A percentile compares a stretch with the other conserved stretches of the same genome.
These are phyloP conservation scores for Osmerus eperlanus DNA, from an alignment of 2,113 vertebrate species.

Conservation along the genomic window DNA sequence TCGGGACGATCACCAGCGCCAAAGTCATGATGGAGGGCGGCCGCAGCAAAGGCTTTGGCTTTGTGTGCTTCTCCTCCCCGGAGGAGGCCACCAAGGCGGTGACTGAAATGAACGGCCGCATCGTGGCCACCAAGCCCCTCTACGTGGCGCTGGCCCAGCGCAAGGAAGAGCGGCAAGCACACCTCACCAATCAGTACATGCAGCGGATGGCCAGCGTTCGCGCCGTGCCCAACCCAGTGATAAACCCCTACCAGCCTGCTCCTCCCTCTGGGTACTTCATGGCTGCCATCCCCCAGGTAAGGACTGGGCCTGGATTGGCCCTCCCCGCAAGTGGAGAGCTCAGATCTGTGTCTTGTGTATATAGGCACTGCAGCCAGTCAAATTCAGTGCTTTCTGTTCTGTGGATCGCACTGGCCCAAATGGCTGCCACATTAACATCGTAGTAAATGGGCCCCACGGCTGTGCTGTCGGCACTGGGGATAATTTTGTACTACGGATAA, in stretches of 20 bases:
- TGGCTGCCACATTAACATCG: conserved; percentile 14
- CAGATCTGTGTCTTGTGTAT: not conserved
- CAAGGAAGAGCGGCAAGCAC: conserved; percentile 96
- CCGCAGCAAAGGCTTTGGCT: conserved; percentile 97
- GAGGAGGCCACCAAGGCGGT: conserved; percentile 99
- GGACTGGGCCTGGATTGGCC: not conserved
- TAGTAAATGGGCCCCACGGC: conserved; percentile 15
- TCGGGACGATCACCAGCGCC: conserved; percentile 98
- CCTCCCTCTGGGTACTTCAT: conserved; percentile 99
- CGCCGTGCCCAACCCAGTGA: conserved; percentile 94
- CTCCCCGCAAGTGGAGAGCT: too few relatives aligned
- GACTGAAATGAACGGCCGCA: conserved; percentile 98
- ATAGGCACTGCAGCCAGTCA: not conserved
- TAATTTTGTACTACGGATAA: conserved; percentile 58
- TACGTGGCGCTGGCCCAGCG: conserved; percentile 97
- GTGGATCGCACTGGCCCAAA: conserved; percentile 14
- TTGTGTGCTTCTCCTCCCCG: conserved; percentile 98
- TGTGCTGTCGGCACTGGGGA: conserved; percentile 31
- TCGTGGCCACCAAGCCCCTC: conserved; percentile 97
- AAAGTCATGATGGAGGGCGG: conserved; percentile 99
- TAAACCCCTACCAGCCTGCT: conserved; percentile 96
- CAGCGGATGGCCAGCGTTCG: conserved; percentile 98
- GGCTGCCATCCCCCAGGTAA: conserved; percentile 96
- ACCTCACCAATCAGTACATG: conserved; percentile 99
- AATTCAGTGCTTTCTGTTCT: conserved; percentile 11